These are phyloP conservation scores for Atta colombica DNA, from an alignment of 1,140 invertebrate species.

Conservation along the genomic window DNA sequence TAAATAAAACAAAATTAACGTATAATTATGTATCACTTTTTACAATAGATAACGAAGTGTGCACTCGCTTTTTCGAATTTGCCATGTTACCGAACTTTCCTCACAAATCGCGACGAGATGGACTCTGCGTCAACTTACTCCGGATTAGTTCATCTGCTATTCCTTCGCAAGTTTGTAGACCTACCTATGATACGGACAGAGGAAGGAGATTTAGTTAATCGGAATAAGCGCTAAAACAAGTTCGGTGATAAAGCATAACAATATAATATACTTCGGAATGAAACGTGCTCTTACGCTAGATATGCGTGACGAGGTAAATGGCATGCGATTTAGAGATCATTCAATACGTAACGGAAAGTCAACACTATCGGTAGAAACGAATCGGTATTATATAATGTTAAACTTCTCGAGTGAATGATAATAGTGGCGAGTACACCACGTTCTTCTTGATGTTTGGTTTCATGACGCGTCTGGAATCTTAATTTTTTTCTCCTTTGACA, in stretches of 20 bases:
- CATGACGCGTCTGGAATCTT: background rate
- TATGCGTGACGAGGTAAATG: conserved; percentile 57
- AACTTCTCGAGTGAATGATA: conserved; percentile 18
- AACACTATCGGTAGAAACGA: conserved; percentile 14
- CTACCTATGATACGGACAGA: conserved; percentile 3
- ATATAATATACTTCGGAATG: conserved; percentile 44
- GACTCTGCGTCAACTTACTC: background rate
- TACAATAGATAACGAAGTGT: background rate
- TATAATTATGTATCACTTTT: background rate
- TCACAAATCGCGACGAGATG: conserved; percentile 20
- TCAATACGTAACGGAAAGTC: conserved; percentile 32
- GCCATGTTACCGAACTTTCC: conserved; percentile 14
- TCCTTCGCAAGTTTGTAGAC: conserved; percentile 2
- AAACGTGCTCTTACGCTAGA: conserved; percentile 21
- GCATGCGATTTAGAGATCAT: conserved; percentile 54
- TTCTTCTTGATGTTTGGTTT: background rate
- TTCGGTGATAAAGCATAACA: conserved; percentile 24
- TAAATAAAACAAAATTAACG: background rate
- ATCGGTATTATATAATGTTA: conserved; percentile 3
- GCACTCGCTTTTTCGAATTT: background rate
- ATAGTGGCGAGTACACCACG: background rate
- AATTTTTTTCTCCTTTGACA: background rate
- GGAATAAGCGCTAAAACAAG: conserved; percentile 21
- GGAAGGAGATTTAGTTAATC: conserved; percentile 37
- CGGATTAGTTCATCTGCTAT: background rate